Percentiles rank a stretch among this genome's conserved stretches.
Conservation (phyloP, 2,113 vertebrate genomes). For the Sylvilagus bachmani region DNA sequence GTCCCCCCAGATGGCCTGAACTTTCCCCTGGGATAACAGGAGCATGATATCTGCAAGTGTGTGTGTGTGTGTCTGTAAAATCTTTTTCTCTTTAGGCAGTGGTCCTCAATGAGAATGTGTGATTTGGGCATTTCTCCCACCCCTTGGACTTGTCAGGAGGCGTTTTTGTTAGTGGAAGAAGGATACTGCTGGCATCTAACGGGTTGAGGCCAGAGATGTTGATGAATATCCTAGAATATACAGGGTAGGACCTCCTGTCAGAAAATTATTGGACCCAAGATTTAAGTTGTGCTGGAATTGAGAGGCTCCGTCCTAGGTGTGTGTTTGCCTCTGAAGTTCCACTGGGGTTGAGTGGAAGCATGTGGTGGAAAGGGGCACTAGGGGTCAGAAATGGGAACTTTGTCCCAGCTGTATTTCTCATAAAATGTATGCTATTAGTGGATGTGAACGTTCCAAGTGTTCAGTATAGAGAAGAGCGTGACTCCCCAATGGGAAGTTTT, state of each 20-base stretch:
- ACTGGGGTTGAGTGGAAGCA: slow-evolving; percentile 51
- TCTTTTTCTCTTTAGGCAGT: not conserved
- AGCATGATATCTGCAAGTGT: not conserved
- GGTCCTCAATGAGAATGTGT: not conserved
- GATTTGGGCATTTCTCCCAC: not conserved
- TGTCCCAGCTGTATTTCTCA: not conserved
- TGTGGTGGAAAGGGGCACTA: slow-evolving; percentile 6
- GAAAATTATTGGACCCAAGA: not conserved
- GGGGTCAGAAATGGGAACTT: slow-evolving; percentile 2
- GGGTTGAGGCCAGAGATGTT: not conserved
- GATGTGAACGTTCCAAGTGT: not conserved
- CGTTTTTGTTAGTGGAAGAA: slow-evolving; percentile 40
- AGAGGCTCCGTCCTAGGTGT: not conserved
- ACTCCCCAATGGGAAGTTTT: slow-evolving; percentile 31
- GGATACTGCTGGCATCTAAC: not conserved
- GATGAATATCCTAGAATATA: not conserved
- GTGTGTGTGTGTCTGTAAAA: not conserved
- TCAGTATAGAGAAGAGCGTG: not conserved
- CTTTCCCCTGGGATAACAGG: slow-evolving; percentile 10
- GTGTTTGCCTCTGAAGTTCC: not conserved
- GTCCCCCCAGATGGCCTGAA: not conserved
- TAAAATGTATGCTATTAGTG: not conserved
- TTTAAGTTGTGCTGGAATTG: not conserved
- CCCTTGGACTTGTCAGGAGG: not conserved
- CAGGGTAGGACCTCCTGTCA: not conserved